A percentile compares a stretch with the other conserved stretches of the same genome.
These are phyloP conservation scores for Pelagia noctiluca DNA, from an alignment of 30 jellyfish, hydroid and myxozoan genomes.

Conservation along the genomic window DNA sequence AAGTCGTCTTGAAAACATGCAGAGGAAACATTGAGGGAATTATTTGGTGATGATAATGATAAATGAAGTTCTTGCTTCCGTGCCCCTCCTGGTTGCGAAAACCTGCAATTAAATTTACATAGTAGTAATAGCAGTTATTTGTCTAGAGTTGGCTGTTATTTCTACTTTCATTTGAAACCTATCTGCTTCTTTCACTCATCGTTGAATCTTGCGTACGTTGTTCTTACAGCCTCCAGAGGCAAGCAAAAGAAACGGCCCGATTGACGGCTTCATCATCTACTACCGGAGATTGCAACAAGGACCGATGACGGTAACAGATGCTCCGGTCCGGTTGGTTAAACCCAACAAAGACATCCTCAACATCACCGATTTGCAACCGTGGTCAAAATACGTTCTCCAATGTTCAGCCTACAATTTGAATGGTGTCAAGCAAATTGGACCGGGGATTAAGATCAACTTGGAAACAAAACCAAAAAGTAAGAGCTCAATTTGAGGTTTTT, in stretches of 20 bases:
- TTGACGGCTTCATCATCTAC: conserved; percentile 45
- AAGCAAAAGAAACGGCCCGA: conserved; percentile 62
- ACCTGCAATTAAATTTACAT: too few species aligned
- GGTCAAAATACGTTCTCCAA: conserved; percentile 31
- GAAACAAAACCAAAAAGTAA: conserved; percentile 43
- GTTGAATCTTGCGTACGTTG: not conserved
- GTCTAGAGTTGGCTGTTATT: too few species aligned
- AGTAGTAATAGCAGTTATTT: too few species aligned
- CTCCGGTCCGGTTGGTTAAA: not conserved
- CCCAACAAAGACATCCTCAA: conserved; percentile 19
- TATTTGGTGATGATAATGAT: too few species aligned
- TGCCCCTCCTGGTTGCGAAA: too few species aligned
- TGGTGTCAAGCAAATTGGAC: conserved; percentile 12
- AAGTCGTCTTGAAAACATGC: too few species aligned
- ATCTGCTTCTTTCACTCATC: too few species aligned
- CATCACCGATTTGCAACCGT: conserved; percentile 21
- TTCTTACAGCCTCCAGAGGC: conserved; percentile 56
- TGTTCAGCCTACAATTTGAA: conserved; percentile 38
- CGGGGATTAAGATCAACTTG: not conserved
- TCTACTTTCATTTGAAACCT: too few species aligned
- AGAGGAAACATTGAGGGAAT: too few species aligned
- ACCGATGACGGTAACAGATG: conserved; percentile 11
- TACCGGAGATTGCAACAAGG: conserved; percentile 24
- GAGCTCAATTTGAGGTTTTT: not conserved
- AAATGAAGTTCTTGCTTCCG: too few species aligned